A percentile compares a stretch with the other conserved stretches of the same genome.
These are phyloP conservation scores for Coremacera marginata DNA, from an alignment of 2,888 invertebrate species.

Conservation along the genomic window DNA sequence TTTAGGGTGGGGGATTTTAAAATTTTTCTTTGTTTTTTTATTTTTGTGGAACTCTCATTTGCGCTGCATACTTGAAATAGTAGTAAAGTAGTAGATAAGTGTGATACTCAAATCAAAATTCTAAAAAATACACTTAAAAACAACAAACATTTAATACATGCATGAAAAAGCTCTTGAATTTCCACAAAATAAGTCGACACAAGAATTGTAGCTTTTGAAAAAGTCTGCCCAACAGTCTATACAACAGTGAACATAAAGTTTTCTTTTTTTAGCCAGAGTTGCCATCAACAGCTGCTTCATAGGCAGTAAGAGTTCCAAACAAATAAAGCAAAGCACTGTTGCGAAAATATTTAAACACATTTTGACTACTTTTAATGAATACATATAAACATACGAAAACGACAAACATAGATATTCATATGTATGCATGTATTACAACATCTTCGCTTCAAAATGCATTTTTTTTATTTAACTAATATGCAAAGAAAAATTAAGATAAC, in stretches of 20 bases:
- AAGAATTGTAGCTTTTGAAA: neutral
- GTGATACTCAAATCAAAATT: neutral
- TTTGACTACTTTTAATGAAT: neutral
- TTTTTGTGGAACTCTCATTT: slow-evolving; percentile 25
- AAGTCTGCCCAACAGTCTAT: neutral
- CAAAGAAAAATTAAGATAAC: slow-evolving; percentile 3
- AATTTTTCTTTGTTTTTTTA: slow-evolving; percentile 17
- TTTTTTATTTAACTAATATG: neutral
- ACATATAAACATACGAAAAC: neutral
- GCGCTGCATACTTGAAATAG: neutral
- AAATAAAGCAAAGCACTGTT: neutral
- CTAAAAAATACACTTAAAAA: neutral
- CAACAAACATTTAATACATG: neutral
- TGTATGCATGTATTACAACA: neutral
- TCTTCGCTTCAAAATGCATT: slow-evolving; percentile 22
- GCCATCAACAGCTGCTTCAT: neutral
- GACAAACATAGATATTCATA: too few relatives aligned
- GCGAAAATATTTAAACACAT: neutral
- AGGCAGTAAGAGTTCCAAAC: slow-evolving; percentile 21
- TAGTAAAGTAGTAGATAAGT: neutral
- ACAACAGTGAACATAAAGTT: neutral
- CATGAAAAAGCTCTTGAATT: neutral
- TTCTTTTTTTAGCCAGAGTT: neutral
- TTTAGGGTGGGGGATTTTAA: neutral
- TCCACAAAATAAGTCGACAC: neutral